phyloP scores from a whole-genome alignment of 2,888 invertebrate species.

The Nephrotoma flavescens region DNA sequence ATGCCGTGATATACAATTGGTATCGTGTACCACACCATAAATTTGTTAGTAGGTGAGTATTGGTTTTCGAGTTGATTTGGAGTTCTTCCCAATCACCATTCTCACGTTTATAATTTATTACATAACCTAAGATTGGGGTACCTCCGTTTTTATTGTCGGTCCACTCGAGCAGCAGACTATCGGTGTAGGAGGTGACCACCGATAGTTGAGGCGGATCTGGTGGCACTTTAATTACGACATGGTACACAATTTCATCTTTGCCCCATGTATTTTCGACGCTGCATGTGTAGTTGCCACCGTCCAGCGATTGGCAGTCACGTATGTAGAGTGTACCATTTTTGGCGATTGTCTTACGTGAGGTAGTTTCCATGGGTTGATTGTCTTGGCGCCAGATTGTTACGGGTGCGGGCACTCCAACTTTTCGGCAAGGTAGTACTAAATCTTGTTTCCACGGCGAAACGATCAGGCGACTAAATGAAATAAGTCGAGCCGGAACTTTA shows the following conservation, averaged over 20 bases:
- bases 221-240: slow-evolving; percentile 54
- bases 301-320: slow-evolving; percentile 58
- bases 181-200: slow-evolving; percentile 68
- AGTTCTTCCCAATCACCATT: slow-evolving; percentile 87
- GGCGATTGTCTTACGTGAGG: slow-evolving; percentile 47
- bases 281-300: slow-evolving; percentile 85
- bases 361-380: slow-evolving; percentile 56
- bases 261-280: slow-evolving; percentile 72
- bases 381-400: slow-evolving; percentile 66
- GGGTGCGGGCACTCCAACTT: slow-evolving; percentile 70
- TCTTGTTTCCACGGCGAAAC: slow-evolving; percentile 80
- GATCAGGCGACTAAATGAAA: slow-evolving; percentile 68
- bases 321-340: slow-evolving; percentile 61
- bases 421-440: slow-evolving; percentile 65
- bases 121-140: slow-evolving; percentile 68
- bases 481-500: slow-evolving; percentile 75
- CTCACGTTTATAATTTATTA: slow-evolving; percentile 78
- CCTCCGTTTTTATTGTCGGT: slow-evolving; percentile 68
- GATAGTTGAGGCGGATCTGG: slow-evolving; percentile 73
- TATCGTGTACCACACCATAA: slow-evolving; percentile 81
- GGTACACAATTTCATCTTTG: slow-evolving; percentile 67
- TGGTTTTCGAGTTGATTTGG: slow-evolving; percentile 67
- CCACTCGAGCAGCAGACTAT: slow-evolving; percentile 71
- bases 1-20: slow-evolving; percentile 79
- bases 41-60: slow-evolving; percentile 63